Percentiles rank a stretch among this genome's conserved stretches.
phyloP scores from a whole-genome alignment of 2,797 vertebrate species.

The Thamnophis elegans region DNA sequence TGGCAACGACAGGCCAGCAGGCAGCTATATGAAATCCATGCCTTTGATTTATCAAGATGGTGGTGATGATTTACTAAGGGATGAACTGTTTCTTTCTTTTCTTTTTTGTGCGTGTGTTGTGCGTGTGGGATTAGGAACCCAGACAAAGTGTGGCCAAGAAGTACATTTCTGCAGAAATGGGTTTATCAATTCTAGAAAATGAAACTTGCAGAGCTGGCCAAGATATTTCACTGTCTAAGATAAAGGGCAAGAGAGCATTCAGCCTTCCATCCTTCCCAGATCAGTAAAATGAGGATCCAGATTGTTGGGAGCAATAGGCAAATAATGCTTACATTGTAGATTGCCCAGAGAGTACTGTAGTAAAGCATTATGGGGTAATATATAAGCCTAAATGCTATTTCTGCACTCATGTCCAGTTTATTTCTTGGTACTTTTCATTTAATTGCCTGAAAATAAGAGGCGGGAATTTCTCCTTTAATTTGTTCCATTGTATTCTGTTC shows the following conservation, averaged over 20 bases:
- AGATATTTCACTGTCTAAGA: background rate
- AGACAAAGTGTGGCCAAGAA: too few relatives aligned
- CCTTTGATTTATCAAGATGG: background rate
- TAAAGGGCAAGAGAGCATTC: background rate
- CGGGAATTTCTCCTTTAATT: background rate
- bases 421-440: slow-evolving; percentile 37
- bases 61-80: background rate
- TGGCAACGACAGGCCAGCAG: background rate
- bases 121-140: background rate
- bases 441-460: slow-evolving; percentile 22
- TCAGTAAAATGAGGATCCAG: background rate
- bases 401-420: slow-evolving; percentile 35
- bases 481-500: slow-evolving; percentile 22
- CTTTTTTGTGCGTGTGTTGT: background rate
- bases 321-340: background rate
- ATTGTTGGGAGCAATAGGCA: background rate
- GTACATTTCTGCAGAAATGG: background rate
- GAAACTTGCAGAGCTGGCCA: background rate
- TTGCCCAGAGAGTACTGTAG: background rate
- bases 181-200: background rate
- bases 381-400: background rate
- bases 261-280: background rate
- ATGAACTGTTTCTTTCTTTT: too few relatives aligned
- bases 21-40: background rate
- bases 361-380: background rate